These are phyloP conservation scores for Macrophya annulata DNA, from an alignment of 2,888 invertebrate species.

Conservation along the genomic window DNA sequence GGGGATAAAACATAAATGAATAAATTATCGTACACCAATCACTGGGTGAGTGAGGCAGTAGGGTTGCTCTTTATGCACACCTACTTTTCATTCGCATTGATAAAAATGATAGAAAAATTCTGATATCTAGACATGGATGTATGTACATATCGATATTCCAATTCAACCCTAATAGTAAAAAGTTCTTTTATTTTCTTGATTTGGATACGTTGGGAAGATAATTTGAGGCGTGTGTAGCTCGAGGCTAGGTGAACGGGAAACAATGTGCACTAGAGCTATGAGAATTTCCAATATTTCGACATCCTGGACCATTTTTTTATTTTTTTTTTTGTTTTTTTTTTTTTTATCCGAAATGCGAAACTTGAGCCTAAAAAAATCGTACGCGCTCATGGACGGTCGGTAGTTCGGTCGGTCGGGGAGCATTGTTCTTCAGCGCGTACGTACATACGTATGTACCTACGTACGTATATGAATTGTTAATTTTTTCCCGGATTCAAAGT, in stretches of 20 bases:
- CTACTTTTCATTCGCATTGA: neutral
- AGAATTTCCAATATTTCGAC: neutral
- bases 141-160: neutral
- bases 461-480: slow-evolving; percentile 54
- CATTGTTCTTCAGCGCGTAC: slow-evolving; percentile 48
- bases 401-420: neutral
- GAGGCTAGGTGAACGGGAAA: slow-evolving; percentile 1
- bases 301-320: neutral
- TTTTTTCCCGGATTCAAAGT: slow-evolving; percentile 42
- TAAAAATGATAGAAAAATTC: neutral
- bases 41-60: slow-evolving; percentile 12
- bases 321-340: too few species aligned
- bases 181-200: neutral
- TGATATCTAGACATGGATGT: neutral
- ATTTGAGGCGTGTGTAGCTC: slow-evolving; percentile 1
- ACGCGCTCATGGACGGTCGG: neutral
- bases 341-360: neutral
- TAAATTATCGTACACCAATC: neutral
- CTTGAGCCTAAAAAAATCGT: slow-evolving; percentile 15
- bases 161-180: neutral
- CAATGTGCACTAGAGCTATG: neutral
- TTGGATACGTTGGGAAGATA: neutral
- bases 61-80: neutral
- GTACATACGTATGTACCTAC: too few species aligned
- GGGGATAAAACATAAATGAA: too few species aligned